phyloP scores from a whole-genome alignment of 2,888 invertebrate species.

The Andrena bicolor region DNA sequence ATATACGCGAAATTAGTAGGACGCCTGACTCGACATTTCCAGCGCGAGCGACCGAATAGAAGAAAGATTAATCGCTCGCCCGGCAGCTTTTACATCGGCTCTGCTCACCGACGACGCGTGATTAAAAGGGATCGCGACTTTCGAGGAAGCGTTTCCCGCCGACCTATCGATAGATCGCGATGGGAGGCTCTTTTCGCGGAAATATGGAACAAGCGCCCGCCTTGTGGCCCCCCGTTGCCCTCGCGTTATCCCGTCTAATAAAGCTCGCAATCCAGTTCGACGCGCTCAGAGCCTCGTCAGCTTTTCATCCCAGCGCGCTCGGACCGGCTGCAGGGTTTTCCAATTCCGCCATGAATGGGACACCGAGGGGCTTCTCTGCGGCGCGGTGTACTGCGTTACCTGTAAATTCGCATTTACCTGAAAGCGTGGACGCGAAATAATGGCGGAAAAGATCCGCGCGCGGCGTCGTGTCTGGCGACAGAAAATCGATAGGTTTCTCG shows the following conservation, averaged over 20 bases:
- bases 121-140: slow-evolving; percentile 53
- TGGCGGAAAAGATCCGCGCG: slow-evolving; percentile 24
- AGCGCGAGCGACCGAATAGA: slow-evolving; percentile 5
- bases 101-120: slow-evolving; percentile 25
- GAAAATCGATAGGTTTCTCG: slow-evolving; percentile 39
- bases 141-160: slow-evolving; percentile 31
- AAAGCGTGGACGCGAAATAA: slow-evolving; percentile 38
- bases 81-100: neutral
- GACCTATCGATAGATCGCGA: slow-evolving; percentile 40
- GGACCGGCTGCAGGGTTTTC: slow-evolving; percentile 35
- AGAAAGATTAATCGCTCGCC: slow-evolving; percentile 33
- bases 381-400: slow-evolving; percentile 20
- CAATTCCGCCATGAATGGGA: slow-evolving; percentile 34
- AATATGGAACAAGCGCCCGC: slow-evolving; percentile 58
- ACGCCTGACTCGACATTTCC: slow-evolving; percentile 37
- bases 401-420: slow-evolving; percentile 49
- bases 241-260: slow-evolving; percentile 55
- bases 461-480: slow-evolving; percentile 6
- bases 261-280: slow-evolving; percentile 54
- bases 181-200: slow-evolving; percentile 37
- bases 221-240: slow-evolving; percentile 38
- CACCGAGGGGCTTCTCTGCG: neutral
- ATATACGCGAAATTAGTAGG: neutral
- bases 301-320: slow-evolving; percentile 42
- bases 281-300: slow-evolving; percentile 49